phyloP scores from a whole-genome alignment of 2,888 invertebrate genomes.

The Neocrepidodera transversa region DNA sequence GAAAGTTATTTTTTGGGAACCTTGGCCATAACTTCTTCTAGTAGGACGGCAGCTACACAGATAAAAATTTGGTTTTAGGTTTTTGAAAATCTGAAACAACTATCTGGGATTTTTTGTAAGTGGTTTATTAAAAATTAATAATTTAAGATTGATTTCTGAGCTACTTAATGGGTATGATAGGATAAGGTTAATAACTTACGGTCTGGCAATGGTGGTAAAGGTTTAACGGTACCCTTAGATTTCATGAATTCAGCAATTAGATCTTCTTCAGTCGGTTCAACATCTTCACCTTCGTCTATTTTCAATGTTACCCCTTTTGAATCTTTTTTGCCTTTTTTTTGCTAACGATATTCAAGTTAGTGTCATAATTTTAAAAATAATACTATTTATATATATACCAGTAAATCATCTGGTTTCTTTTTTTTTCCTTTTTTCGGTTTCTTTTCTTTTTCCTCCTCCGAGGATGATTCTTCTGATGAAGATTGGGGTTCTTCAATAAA shows the following conservation, averaged over 20 bases:
- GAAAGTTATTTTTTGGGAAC: neutral
- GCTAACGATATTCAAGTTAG: neutral
- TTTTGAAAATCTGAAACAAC: no score
- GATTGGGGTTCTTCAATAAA: neutral
- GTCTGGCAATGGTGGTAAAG: neutral
- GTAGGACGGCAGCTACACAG: neutral
- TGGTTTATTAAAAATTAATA: no score
- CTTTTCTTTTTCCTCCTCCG: slow-evolving; percentile 10
- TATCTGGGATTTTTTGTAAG: no score
- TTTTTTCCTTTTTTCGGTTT: slow-evolving; percentile 48
- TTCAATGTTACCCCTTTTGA: slow-evolving; percentile 17
- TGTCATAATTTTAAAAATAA: neutral
- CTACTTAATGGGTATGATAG: no score
- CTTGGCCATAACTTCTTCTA: slow-evolving; percentile 7
- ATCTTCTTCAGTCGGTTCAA: neutral
- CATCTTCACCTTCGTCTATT: slow-evolving; percentile 15
- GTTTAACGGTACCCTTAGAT: slow-evolving; percentile 62
- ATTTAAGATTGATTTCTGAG: no score
- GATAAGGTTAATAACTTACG: no score
- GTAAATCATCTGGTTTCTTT: slow-evolving; percentile 9
- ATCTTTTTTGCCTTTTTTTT: slow-evolving; percentile 22
- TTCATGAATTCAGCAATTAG: slow-evolving; percentile 26
- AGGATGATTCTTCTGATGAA: neutral
- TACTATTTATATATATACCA: neutral
- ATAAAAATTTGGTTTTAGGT: neutral